These are phyloP conservation scores for Dascyllus trimaculatus DNA, from an alignment of 2,113 vertebrate species.

Conservation along the genomic window DNA sequence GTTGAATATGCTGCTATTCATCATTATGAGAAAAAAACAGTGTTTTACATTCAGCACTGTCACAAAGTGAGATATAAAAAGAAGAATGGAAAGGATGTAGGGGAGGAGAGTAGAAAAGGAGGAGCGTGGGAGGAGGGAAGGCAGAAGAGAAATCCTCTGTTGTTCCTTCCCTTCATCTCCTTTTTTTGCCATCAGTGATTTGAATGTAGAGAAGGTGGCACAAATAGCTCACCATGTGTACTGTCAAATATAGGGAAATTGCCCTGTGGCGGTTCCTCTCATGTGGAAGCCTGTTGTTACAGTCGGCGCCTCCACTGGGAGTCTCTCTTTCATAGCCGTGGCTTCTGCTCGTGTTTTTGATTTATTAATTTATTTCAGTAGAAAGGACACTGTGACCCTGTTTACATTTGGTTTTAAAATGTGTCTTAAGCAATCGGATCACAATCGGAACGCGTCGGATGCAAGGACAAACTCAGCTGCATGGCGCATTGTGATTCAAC, in stretches of 20 bases:
- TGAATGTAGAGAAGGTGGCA: slow-evolving; percentile 17
- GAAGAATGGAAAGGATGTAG: not conserved
- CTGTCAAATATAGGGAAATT: slow-evolving; percentile 38
- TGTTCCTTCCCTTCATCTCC: not conserved
- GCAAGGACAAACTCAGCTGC: no score
- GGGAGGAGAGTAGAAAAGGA: not conserved
- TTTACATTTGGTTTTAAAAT: no score
- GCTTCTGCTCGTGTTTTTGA: not conserved
- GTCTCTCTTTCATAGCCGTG: not conserved
- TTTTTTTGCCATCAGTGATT: not conserved
- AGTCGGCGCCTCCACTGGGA: slow-evolving; percentile 35
- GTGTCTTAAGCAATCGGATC: no score
- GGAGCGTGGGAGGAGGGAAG: not conserved
- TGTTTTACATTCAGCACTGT: not conserved
- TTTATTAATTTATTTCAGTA: not conserved
- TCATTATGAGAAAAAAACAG: not conserved
- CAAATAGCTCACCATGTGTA: slow-evolving; percentile 8
- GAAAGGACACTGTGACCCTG: slow-evolving; percentile 2
- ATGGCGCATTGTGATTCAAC: no score
- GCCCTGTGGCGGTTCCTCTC: slow-evolving; percentile 36
- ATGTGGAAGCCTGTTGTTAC: slow-evolving; percentile 1
- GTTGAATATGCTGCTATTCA: not conserved
- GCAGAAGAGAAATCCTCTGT: not conserved
- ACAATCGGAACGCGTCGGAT: no score
- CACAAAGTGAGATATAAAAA: not conserved